Percentiles rank a stretch among this genome's conserved stretches.
phyloP scores from a whole-genome alignment of 2,113 vertebrate species.

The Struthidea cinerea region DNA sequence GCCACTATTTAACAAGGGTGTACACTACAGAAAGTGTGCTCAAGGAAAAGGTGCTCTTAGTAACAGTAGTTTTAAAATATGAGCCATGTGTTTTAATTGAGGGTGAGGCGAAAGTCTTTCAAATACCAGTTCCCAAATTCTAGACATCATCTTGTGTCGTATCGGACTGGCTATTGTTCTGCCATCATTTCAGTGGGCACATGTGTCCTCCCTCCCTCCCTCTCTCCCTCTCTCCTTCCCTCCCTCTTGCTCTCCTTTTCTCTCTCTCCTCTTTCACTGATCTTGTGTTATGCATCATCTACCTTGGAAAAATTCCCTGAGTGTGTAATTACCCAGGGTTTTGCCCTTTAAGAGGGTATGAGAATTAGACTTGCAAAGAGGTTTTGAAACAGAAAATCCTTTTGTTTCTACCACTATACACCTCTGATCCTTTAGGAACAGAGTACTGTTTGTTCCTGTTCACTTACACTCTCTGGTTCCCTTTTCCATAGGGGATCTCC shows the following conservation, averaged over 20 bases:
- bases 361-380: constrained; percentile 2
- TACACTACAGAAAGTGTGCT: background rate
- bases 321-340: background rate
- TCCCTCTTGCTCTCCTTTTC: background rate
- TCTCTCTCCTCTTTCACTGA: background rate
- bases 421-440: constrained; percentile 22
- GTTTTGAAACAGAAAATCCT: constrained; percentile 35
- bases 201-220: background rate
- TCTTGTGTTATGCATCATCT: background rate
- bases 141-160: background rate
- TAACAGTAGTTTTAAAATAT: background rate
- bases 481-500: constrained; percentile 84
- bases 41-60: background rate
- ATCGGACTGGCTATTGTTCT: background rate
- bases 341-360: background rate
- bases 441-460: background rate
- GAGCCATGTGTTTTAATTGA: background rate
- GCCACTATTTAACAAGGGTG: background rate
- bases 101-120: background rate
- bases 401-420: background rate
- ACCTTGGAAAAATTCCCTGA: background rate
- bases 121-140: background rate
- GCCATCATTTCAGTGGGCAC: background rate
- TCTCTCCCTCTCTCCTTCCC: background rate
- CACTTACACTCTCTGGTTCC: background rate